phyloP scores from a whole-genome alignment of 2,888 invertebrate genomes.

The Dryobotodes eremita region DNA sequence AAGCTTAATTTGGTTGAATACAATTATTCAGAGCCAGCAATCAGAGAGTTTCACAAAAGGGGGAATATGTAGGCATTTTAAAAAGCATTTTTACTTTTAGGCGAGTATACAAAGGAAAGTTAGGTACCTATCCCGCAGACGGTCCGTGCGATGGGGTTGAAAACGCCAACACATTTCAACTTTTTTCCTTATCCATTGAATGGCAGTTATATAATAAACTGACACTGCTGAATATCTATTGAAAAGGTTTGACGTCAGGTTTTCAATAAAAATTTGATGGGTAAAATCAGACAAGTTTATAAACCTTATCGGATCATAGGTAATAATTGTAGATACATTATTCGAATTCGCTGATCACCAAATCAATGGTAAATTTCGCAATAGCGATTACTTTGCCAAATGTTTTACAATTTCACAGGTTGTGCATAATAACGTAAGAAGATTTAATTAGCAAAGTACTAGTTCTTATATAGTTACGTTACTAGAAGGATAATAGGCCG shows the following conservation, averaged over 20 bases:
- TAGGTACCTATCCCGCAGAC: neutral
- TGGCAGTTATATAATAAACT: constrained; percentile 26
- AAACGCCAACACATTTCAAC: constrained; percentile 47
- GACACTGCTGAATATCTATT: constrained; percentile 5
- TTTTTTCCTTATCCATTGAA: constrained; percentile 31
- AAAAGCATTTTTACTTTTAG: constrained; percentile 15
- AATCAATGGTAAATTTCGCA: neutral
- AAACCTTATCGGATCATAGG: neutral
- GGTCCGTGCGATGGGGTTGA: constrained; percentile 30
- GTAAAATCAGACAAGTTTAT: neutral
- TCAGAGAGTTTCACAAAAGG: constrained; percentile 7
- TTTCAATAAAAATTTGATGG: neutral
- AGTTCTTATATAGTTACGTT: constrained; percentile 9
- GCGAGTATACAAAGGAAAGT: constrained; percentile 22
- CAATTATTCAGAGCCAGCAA: constrained; percentile 15
- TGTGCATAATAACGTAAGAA: neutral
- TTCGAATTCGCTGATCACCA: neutral
- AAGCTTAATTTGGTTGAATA: neutral
- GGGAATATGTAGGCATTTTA: neutral
- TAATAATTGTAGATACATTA: neutral
- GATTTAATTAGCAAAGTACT: neutral
- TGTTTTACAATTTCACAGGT: neutral
- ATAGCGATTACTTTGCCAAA: neutral
- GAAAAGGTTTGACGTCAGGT: constrained; percentile 4
- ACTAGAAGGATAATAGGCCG: neutral